Conservation (phyloP, 2,797 vertebrate species). For the Characodon lateralis region DNA sequence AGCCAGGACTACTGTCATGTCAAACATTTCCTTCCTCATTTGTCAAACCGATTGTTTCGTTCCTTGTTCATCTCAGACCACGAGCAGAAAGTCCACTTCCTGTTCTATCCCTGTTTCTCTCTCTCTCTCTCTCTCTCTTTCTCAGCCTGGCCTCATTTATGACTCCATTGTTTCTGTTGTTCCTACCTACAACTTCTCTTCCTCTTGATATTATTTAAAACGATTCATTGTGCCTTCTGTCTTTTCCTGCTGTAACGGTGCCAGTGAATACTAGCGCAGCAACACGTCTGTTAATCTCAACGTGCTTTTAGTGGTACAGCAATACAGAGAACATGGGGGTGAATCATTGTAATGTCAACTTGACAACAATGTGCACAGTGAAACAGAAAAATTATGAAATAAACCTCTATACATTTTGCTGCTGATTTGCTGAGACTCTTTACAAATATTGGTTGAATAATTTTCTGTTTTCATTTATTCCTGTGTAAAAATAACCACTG, state of each 20-base stretch:
- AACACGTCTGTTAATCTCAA: slow-evolving; percentile 36
- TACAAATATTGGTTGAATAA: slow-evolving; percentile 50
- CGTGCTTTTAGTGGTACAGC: slow-evolving; percentile 38
- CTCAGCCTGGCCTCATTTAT: slow-evolving; percentile 51
- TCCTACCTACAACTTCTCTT: slow-evolving; percentile 71
- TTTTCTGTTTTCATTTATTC: slow-evolving; percentile 66
- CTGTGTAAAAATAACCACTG: slow-evolving; percentile 74
- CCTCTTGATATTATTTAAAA: slow-evolving; percentile 64
- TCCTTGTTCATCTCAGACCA: slow-evolving; percentile 61
- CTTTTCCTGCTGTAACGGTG: slow-evolving; percentile 51
- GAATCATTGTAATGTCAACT: slow-evolving; percentile 64
- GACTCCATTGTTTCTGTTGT: slow-evolving; percentile 69
- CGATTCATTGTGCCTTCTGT: slow-evolving; percentile 58
- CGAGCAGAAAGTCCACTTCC: slow-evolving; percentile 50
- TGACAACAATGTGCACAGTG: slow-evolving; percentile 67
- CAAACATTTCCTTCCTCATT: slow-evolving; percentile 14
- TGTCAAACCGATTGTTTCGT: slow-evolving; percentile 34
- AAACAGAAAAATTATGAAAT: slow-evolving; percentile 49
- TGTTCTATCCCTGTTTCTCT: neutral
- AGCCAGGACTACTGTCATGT: slow-evolving; percentile 6
- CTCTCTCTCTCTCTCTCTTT: slow-evolving; percentile 29
- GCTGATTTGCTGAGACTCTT: slow-evolving; percentile 33
- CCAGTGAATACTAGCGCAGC: slow-evolving; percentile 48
- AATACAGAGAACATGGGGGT: slow-evolving; percentile 42
- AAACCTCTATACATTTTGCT: slow-evolving; percentile 43